phyloP scores from a whole-genome alignment of 2,888 invertebrate species.

The Netelia melanura region DNA sequence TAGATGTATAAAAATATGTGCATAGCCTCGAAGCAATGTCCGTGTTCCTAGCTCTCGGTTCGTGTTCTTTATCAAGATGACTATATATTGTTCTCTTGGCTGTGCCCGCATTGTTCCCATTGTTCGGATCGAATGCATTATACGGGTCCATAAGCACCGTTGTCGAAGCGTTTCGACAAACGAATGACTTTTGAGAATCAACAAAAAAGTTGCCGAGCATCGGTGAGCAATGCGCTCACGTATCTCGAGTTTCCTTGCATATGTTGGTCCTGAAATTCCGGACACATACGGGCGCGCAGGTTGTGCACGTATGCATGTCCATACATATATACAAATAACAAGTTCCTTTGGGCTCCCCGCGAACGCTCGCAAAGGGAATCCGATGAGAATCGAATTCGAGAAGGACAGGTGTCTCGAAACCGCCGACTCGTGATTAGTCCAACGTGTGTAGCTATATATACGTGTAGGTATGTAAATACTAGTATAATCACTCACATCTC shows the following conservation, averaged over 20 bases:
- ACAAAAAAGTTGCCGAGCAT: neutral
- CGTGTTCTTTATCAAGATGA: constrained; percentile 50
- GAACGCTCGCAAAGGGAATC: constrained; percentile 20
- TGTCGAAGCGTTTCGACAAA: constrained; percentile 58
- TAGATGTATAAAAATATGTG: neutral
- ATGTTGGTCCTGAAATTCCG: constrained; percentile 9
- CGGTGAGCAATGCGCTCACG: constrained; percentile 2
- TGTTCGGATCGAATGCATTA: constrained; percentile 62
- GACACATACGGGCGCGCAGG: neutral
- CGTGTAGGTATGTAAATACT: neutral
- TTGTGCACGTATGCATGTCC: neutral
- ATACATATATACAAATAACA: neutral
- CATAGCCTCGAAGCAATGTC: constrained; percentile 40
- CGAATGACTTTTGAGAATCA: constrained; percentile 71
- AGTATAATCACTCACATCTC: constrained; percentile 45
- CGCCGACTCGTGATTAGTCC: constrained; percentile 56
- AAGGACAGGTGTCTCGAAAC: constrained; percentile 60
- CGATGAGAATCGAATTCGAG: constrained; percentile 57
- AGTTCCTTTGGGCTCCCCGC: neutral
- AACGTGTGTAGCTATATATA: constrained; percentile 24
- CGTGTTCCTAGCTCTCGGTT: constrained; percentile 52
- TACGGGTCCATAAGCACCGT: constrained; percentile 49
- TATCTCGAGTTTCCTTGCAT: neutral
- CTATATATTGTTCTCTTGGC: constrained; percentile 68
- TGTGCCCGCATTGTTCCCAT: constrained; percentile 72